These are phyloP conservation scores for Noctuana brunneofusca DNA, from an alignment of 2,888 invertebrate species.

Conservation along the genomic window DNA sequence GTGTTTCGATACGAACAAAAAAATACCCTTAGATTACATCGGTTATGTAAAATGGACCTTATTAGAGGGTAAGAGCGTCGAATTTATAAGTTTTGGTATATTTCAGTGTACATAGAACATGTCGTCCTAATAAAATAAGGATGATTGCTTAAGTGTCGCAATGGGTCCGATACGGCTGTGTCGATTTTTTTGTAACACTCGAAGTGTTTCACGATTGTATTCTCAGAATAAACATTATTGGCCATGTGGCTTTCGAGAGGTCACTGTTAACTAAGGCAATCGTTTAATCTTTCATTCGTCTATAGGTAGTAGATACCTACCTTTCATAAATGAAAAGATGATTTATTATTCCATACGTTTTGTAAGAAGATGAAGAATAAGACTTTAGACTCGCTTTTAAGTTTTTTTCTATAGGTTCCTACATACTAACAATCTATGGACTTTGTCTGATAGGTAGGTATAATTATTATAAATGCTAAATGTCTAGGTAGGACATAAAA, in stretches of 20 bases:
- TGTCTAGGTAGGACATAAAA: too few species aligned
- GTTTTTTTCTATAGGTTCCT: too few species aligned
- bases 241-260: constrained; percentile 44
- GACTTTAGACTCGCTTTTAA: too few species aligned
- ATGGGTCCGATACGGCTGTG: constrained; percentile 43
- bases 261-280: constrained; percentile 36
- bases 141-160: constrained; percentile 61
- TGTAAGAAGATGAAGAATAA: too few species aligned
- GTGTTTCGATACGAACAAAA: constrained; percentile 47
- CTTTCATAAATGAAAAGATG: too few species aligned
- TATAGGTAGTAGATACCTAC: too few species aligned
- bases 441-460: too few species aligned
- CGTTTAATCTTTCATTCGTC: constrained; percentile 6
- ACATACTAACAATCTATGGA: too few species aligned
- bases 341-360: too few species aligned
- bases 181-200: constrained; percentile 32
- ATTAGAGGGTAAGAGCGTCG: constrained; percentile 16
- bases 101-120: constrained; percentile 40
- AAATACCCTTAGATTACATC: neutral
- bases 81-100: constrained; percentile 14
- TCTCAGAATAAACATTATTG: constrained; percentile 39
- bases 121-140: constrained; percentile 58
- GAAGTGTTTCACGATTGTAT: constrained; percentile 17
- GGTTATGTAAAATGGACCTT: constrained; percentile 14
- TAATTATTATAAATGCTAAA: too few species aligned